A percentile compares a stretch with the other conserved stretches of the same genome.
These are phyloP conservation scores for Nomada fucata DNA, from an alignment of 2,888 invertebrate species.

Conservation along the genomic window DNA sequence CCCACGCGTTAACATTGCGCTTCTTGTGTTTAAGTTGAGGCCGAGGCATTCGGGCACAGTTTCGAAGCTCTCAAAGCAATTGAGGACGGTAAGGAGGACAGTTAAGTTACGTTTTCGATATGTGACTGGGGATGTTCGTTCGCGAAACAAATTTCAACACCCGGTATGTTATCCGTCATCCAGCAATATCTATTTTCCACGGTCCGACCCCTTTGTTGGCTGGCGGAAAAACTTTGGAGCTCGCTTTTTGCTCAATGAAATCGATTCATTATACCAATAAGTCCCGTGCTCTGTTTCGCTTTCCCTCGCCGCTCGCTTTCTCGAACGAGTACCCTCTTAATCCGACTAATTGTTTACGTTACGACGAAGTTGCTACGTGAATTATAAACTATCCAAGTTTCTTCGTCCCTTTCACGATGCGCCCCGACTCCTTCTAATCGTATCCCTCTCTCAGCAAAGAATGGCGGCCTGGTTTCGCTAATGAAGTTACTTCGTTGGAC, in stretches of 20 bases:
- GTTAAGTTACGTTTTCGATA: neutral
- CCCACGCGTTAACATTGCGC: constrained; percentile 11
- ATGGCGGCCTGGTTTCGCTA: constrained; percentile 77
- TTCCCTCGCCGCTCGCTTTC: constrained; percentile 18
- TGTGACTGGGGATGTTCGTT: neutral
- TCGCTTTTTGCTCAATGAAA: constrained; percentile 5
- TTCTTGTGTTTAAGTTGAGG: constrained; percentile 12
- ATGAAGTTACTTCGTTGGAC: constrained; percentile 74
- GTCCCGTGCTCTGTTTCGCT: constrained; percentile 17
- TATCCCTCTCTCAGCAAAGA: constrained; percentile 75
- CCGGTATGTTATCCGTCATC: neutral
- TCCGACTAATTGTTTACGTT: constrained; percentile 83
- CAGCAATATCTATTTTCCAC: too few relatives aligned
- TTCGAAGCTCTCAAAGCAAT: constrained; percentile 3
- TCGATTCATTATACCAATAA: constrained; percentile 40
- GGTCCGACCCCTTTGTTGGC: too few relatives aligned
- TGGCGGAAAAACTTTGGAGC: neutral
- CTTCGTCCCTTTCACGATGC: constrained; percentile 29
- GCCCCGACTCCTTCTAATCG: constrained; percentile 72
- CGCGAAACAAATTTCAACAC: neutral
- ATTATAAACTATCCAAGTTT: constrained; percentile 75
- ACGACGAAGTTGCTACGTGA: constrained; percentile 79
- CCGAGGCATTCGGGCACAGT: neutral
- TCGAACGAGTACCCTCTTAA: constrained; percentile 72
- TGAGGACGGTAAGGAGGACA: constrained; percentile 1